phyloP scores from a whole-genome alignment of 1,140 invertebrate genomes.

The Drosophila sechellia region DNA sequence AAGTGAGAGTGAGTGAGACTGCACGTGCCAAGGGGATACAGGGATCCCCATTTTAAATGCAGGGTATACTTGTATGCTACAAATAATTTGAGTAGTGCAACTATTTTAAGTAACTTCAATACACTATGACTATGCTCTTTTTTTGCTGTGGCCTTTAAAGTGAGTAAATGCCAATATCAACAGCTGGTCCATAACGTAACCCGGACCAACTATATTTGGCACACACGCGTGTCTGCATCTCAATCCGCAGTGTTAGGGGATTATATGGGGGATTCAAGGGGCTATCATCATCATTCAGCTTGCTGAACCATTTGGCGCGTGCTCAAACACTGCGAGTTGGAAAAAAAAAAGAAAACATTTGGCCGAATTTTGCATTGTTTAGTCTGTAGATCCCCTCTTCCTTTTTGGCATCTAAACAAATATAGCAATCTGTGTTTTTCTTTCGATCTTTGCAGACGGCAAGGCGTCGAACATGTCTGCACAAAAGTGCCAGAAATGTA shows the following conservation, averaged over 20 bases:
- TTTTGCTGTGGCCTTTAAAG: not conserved
- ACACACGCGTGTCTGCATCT: slow-evolving; percentile 12
- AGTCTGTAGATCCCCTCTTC: slow-evolving; percentile 40
- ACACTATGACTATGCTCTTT: not conserved
- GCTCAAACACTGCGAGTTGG: slow-evolving; percentile 31
- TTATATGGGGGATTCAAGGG: not conserved
- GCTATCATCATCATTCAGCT: slow-evolving; percentile 6
- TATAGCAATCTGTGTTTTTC: slow-evolving; percentile 50
- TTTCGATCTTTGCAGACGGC: slow-evolving; percentile 12
- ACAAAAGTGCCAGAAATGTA: slow-evolving; percentile 2
- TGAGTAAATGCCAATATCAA: slow-evolving; percentile 51
- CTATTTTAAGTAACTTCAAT: not conserved
- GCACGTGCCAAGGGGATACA: not conserved
- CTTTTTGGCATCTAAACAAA: slow-evolving; percentile 46
- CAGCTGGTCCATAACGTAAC: slow-evolving; percentile 33
- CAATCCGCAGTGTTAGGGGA: not conserved
- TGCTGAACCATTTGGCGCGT: slow-evolving; percentile 57
- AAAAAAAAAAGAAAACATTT: slow-evolving; percentile 35
- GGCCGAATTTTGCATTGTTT: slow-evolving; percentile 55
- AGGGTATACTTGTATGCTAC: no score
- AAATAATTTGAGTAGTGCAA: no score
- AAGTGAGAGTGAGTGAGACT: slow-evolving; percentile 24
- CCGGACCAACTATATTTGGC: slow-evolving; percentile 32
- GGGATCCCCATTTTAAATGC: not conserved
- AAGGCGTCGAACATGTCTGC: slow-evolving; percentile 42